These are phyloP conservation scores for Melanotaenia maccullochi DNA, from an alignment of 2,797 vertebrate genomes.

Conservation along the genomic window DNA sequence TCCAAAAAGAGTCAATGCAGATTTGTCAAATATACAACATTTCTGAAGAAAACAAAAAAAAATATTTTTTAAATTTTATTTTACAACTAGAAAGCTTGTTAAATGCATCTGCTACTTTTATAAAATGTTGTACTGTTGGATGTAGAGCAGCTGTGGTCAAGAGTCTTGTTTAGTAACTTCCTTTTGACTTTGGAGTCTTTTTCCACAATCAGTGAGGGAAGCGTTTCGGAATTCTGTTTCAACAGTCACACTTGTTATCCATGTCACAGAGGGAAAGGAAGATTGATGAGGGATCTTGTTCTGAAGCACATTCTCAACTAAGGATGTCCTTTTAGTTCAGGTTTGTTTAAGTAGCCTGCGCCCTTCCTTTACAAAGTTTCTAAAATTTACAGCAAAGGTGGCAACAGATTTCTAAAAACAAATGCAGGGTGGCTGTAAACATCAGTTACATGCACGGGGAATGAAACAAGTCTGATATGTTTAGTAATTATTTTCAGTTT, in stretches of 20 bases:
- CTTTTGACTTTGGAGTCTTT: constrained; percentile 14
- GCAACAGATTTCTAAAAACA: constrained; percentile 10
- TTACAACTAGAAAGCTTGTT: constrained; percentile 14
- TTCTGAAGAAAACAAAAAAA: constrained; percentile 12
- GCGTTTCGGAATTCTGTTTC: constrained; percentile 4
- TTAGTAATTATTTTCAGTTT: constrained; percentile 20
- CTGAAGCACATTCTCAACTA: constrained; percentile 1
- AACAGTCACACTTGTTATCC: constrained; percentile 36
- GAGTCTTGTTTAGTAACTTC: constrained; percentile 24
- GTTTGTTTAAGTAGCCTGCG: constrained; percentile 16
- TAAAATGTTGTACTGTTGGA: constrained; percentile 7
- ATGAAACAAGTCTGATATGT: constrained; percentile 2
- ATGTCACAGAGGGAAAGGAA: constrained; percentile 39
- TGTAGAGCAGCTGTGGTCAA: constrained; percentile 9
- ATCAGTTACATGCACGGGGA: constrained; percentile 1
- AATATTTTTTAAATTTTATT: background rate
- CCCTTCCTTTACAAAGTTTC: constrained; percentile 6
- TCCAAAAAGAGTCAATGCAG: constrained; percentile 29
- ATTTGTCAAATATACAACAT: constrained; percentile 14
- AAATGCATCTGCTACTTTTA: constrained; percentile 5
- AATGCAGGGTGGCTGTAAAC: background rate
- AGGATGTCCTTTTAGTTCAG: constrained; percentile 7
- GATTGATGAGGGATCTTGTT: constrained; percentile 33
- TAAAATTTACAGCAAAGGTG: constrained; percentile 4
- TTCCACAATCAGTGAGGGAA: constrained; percentile 15